A percentile compares a stretch with the other conserved stretches of the same genome.
Conservation (phyloP, 2,888 invertebrate genomes). For the Glaucopsyche alexis region DNA sequence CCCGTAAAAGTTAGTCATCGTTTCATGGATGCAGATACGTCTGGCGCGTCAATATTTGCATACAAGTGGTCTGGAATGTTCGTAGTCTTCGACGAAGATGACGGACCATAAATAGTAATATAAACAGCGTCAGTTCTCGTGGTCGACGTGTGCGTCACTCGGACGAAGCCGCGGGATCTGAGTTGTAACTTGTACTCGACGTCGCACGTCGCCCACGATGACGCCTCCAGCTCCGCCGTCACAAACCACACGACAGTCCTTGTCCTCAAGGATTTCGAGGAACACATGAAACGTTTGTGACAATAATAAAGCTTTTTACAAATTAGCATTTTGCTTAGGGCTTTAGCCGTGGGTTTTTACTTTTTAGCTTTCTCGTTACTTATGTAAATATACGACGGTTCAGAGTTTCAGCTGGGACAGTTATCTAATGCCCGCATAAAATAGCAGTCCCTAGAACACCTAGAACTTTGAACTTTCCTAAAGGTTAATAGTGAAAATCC, state of each 20-base stretch:
- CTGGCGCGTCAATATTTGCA: constrained; percentile 34
- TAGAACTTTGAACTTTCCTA: constrained; percentile 8
- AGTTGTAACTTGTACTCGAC: constrained; percentile 56
- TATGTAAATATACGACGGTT: neutral
- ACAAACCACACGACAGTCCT: constrained; percentile 27
- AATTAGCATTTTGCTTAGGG: neutral
- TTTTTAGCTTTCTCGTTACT: neutral
- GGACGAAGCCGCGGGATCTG: constrained; percentile 47
- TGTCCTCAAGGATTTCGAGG: constrained; percentile 3
- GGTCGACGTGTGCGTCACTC: constrained; percentile 58
- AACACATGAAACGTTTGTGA: neutral
- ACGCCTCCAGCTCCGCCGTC: constrained; percentile 48
- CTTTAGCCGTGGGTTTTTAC: neutral
- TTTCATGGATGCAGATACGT: constrained; percentile 36
- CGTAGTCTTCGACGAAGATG: constrained; percentile 24
- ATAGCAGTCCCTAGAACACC: neutral
- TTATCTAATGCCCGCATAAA: constrained; percentile 7
- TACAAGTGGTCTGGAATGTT: constrained; percentile 26
- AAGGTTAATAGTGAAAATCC: neutral
- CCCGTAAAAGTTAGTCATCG: constrained; percentile 44
- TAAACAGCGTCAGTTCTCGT: constrained; percentile 40
- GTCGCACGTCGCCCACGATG: constrained; percentile 49
- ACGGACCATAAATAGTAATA: constrained; percentile 65
- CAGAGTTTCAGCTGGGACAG: neutral
- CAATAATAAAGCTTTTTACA: neutral